phyloP scores from a whole-genome alignment of 2,113 vertebrate genomes.

The Ceyx melanurus region DNA sequence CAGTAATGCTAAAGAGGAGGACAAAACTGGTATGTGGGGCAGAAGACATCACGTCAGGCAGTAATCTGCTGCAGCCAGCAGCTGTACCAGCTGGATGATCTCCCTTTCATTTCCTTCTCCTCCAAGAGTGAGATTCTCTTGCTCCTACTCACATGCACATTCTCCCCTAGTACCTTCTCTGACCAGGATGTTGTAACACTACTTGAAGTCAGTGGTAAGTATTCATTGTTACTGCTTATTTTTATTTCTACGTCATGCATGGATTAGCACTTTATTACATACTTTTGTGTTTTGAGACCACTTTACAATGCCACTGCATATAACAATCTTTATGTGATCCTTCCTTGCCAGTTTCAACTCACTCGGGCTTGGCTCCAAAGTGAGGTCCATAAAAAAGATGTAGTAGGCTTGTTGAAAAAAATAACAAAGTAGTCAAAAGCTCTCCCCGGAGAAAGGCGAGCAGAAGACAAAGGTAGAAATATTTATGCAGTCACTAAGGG shows the following conservation, averaged over 20 bases:
- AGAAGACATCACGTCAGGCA: neutral
- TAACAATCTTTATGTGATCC: neutral
- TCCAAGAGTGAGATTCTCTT: neutral
- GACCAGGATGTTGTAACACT: neutral
- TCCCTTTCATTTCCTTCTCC: neutral
- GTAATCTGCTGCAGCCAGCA: neutral
- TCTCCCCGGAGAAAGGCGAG: neutral
- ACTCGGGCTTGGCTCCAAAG: neutral
- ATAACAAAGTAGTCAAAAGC: conserved; percentile 6
- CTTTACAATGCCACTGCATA: neutral
- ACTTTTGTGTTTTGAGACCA: neutral
- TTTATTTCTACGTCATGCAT: neutral
- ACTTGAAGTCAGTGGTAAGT: neutral
- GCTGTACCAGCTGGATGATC: neutral
- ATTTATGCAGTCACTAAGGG: neutral
- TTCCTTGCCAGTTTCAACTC: neutral
- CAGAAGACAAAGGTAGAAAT: conserved; percentile 23
- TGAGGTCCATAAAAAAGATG: neutral
- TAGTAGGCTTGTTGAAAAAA: conserved; percentile 22
- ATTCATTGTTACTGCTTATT: neutral
- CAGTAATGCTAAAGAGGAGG: neutral
- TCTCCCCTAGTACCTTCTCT: neutral
- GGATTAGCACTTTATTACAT: neutral
- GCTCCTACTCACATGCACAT: neutral
- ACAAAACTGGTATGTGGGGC: neutral